A percentile compares a stretch with the other conserved stretches of the same genome.
These are phyloP conservation scores for Antennarius striatus DNA, from an alignment of 2,113 vertebrate species.

Conservation along the genomic window DNA sequence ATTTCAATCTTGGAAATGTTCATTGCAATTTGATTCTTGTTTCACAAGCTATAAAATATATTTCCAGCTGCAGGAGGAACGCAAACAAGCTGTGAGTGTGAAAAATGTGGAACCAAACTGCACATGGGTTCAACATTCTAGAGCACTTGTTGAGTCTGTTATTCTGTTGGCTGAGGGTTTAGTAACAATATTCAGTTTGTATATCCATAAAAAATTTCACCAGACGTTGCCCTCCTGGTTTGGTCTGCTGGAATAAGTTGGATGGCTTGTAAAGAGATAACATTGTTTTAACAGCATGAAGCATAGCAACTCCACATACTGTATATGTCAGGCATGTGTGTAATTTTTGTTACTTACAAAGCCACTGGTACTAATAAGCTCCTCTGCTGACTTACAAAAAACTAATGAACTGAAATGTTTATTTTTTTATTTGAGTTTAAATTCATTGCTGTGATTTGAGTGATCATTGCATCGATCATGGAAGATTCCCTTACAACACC, in stretches of 20 bases:
- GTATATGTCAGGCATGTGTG: slow-evolving; percentile 35
- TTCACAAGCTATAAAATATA: slow-evolving; percentile 52
- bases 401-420: neutral
- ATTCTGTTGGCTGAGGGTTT: slow-evolving; percentile 8
- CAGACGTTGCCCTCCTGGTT: slow-evolving; percentile 4
- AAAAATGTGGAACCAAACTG: slow-evolving; percentile 4
- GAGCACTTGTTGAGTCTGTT: neutral
- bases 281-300: slow-evolving; percentile 49
- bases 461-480: neutral
- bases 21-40: slow-evolving; percentile 10
- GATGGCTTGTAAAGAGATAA: slow-evolving; percentile 2
- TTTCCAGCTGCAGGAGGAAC: slow-evolving; percentile 91
- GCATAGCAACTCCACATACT: slow-evolving; percentile 13
- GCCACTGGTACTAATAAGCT: neutral
- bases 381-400: neutral
- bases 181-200: no score
- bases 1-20: slow-evolving; percentile 8
- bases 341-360: slow-evolving; percentile 9
- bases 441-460: slow-evolving; percentile 20
- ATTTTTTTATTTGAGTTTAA: neutral
- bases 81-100: slow-evolving; percentile 88
- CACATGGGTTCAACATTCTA: neutral
- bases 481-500: slow-evolving; percentile 4
- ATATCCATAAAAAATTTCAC: neutral
- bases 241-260: slow-evolving; percentile 24